Base-by-base conservation (phyloP, 1,140 invertebrate species). In the Diorhabda elongata region DNA sequence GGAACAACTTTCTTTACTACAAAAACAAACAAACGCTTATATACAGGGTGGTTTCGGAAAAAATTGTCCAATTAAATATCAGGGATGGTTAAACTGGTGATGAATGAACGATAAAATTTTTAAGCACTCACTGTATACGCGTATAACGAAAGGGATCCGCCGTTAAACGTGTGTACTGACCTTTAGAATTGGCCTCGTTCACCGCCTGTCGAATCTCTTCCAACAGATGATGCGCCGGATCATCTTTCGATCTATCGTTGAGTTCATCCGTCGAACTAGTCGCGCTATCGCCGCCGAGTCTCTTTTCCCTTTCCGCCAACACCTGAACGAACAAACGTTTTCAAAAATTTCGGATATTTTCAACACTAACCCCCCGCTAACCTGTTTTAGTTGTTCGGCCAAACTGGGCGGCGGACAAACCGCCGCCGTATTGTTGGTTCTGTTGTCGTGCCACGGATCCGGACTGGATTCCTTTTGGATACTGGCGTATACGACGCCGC, bases 161-260 rank as follows among this genome's bases (percentile, higher is more conserved):
- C 60, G 57, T n/a, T 56, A 69, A 11, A 67, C 47, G 3, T 52
- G n/a, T 42, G 42, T 9, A 69, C 76, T 83, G 84, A 91, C 90
- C 90, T 89, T 90, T 87, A 72, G 90, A 89, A 85, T 92, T 92
- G 67, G 91, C 91, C 80, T 93, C 90, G 78, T 88, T 92, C 72
- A 94, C 91, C 74, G 91, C 91, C 81, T 91, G 90, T 71, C 91
- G 85, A 75, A 93, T 93, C 84, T 93, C 91, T 77, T 92, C 91
- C 62, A 91, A 88, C 69, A 93, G 84, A 81, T 90, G 89, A 84
- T 92, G 90, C 74, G 90, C 90, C 73, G 91, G 82, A 75, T 82
- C 79, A 45, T 82, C 79, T 73, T 82, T 85, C 11, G 77, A 80
- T 74, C 84, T 84, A 81, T 87, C 86, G 78, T 87, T 88, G 62